Evolutionary conservation across 2,888 invertebrate species (phyloP).

Genomic region (Cotesia congregata): DNA sequence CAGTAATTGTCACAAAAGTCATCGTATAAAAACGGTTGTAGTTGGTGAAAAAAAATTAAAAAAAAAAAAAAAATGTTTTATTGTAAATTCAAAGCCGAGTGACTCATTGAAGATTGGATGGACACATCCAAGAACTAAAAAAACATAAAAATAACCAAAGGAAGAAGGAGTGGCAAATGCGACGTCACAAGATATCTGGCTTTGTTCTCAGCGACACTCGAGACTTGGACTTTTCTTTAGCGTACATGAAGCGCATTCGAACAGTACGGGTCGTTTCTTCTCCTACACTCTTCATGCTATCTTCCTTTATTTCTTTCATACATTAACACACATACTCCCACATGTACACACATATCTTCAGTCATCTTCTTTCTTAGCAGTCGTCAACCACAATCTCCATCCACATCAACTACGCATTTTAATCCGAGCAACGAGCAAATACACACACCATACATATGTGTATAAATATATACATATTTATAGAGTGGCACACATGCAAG

Average conservation of each 20-base stretch:
- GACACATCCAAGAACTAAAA: conserved; percentile 2
- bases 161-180: conserved; percentile 23
- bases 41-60: neutral
- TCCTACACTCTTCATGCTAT: neutral
- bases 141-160: neutral
- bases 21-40: neutral
- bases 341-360: neutral
- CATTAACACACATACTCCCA: neutral
- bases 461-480: neutral
- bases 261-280: conserved; percentile 14
- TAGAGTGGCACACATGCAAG: neutral
- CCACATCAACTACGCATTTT: conserved; percentile 5
- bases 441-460: neutral
- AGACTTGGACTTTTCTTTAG: conserved; percentile 29
- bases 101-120: neutral
- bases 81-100: conserved; percentile 6
- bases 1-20: neutral
- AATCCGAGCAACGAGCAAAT: neutral
- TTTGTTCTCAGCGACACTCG: conserved; percentile 32
- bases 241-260: conserved; percentile 7
- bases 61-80: conserved; percentile 1
- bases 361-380: neutral
- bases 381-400: neutral
- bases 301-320: neutral
- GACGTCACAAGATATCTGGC: conserved; percentile 30